These are phyloP conservation scores for Tylochromis polylepis DNA, from an alignment of 2,113 vertebrate genomes.

Conservation along the genomic window DNA sequence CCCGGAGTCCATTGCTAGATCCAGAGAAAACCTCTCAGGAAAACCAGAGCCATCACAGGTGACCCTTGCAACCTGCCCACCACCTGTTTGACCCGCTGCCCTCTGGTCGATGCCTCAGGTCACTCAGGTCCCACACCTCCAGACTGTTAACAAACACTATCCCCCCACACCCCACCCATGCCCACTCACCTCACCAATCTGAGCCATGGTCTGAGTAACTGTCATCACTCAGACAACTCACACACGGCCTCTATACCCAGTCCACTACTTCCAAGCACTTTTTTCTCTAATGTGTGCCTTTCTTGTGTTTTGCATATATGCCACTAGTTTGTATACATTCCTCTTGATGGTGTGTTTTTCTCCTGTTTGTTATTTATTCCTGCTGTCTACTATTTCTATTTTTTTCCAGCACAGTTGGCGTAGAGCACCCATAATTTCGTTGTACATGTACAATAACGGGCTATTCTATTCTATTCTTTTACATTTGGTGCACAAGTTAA, in stretches of 20 bases:
- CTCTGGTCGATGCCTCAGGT: too few relatives aligned
- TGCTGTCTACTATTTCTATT: not conserved
- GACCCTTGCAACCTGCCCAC: not conserved
- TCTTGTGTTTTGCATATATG: not conserved
- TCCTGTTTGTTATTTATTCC: not conserved
- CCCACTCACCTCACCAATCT: not conserved
- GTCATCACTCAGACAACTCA: not conserved
- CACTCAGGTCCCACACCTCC: too few relatives aligned
- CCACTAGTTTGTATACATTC: too few relatives aligned
- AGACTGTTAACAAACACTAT: not conserved
- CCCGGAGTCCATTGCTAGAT: accelerated
- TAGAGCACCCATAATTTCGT: too few relatives aligned
- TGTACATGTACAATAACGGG: too few relatives aligned
- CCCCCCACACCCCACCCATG: not conserved
- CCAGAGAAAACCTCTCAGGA: not conserved
- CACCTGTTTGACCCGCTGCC: not conserved
- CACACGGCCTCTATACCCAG: too few relatives aligned
- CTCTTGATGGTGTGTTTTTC: not conserved
- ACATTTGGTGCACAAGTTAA: not conserved
- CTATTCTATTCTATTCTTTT: not conserved
- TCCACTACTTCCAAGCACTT: not conserved
- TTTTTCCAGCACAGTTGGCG: accelerated
- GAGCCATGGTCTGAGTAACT: not conserved
- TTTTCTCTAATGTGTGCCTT: not conserved
- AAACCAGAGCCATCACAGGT: not conserved